A percentile compares a stretch with the other conserved stretches of the same genome.
Conservation (phyloP, 1,140 invertebrate species). For the Drosophila gunungcola region DNA sequence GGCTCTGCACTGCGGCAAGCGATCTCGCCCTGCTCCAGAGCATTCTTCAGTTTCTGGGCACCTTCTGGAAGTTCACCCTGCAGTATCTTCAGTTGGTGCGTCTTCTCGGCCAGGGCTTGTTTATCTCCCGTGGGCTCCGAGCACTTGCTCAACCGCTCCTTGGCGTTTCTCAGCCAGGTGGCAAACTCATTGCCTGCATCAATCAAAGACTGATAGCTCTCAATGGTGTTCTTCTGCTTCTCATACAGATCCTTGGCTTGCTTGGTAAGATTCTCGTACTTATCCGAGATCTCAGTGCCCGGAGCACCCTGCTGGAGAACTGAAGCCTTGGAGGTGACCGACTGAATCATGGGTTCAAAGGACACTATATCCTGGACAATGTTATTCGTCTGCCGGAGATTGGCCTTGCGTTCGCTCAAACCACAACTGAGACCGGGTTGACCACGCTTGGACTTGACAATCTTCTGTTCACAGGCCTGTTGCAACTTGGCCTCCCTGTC, state of each 20-base stretch:
- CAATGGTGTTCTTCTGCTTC: constrained; percentile 95
- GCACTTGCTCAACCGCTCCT: constrained; percentile 96
- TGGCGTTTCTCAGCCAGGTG: constrained; percentile 94
- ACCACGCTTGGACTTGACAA: constrained; percentile 91
- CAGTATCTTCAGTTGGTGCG: constrained; percentile 93
- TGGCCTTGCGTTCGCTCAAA: constrained; percentile 93
- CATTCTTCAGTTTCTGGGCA: constrained; percentile 92
- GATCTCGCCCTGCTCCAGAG: constrained; percentile 92
- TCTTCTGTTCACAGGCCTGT: constrained; percentile 94
- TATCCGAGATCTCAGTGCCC: constrained; percentile 94
- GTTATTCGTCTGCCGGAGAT: constrained; percentile 95
- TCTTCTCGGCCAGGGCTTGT: constrained; percentile 93
- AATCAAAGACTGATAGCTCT: constrained; percentile 95
- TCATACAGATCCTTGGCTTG: constrained; percentile 95
- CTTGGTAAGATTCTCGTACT: constrained; percentile 95
- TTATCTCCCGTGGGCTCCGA: constrained; percentile 97
- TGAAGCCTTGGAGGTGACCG: constrained; percentile 95
- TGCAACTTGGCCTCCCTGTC: constrained; percentile 97
- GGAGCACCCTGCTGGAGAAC: constrained; percentile 94
- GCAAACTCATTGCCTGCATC: constrained; percentile 96
- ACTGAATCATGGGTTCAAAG: constrained; percentile 97
- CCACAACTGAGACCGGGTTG: constrained; percentile 90
- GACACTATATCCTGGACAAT: constrained; percentile 97
- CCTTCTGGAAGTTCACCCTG: constrained; percentile 93
- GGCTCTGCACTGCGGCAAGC: constrained; percentile 92